Percentiles rank a stretch among this genome's conserved stretches.
Conservation (phyloP, 2,888 invertebrate genomes). For the Caenorhabditis sulstoni region DNA sequence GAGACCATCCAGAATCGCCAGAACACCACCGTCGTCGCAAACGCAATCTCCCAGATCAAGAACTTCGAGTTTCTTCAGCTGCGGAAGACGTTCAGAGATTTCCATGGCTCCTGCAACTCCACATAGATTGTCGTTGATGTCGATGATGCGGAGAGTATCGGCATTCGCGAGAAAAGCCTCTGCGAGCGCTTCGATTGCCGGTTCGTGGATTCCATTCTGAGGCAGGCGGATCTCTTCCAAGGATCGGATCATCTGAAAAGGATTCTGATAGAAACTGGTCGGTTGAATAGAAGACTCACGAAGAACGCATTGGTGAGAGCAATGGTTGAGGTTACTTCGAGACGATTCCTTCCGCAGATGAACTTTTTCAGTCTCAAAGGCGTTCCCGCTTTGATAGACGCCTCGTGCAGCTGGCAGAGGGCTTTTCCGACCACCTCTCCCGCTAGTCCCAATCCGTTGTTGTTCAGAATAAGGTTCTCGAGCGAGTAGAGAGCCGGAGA, state of each 20-base stretch:
- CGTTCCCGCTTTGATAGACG: constrained; percentile 67
- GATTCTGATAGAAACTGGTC: too few species aligned
- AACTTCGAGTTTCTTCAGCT: constrained; percentile 82
- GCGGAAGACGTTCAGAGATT: constrained; percentile 84
- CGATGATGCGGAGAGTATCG: constrained; percentile 85
- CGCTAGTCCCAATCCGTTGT: constrained; percentile 90
- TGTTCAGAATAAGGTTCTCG: constrained; percentile 85
- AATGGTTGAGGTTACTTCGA: constrained; percentile 93
- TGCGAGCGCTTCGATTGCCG: constrained; percentile 89
- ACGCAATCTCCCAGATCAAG: constrained; percentile 83
- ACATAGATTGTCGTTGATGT: constrained; percentile 95
- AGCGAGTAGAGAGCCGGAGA: constrained; percentile 38
- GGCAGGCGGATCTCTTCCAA: constrained; percentile 94
- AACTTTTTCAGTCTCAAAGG: constrained; percentile 86
- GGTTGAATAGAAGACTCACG: too few species aligned
- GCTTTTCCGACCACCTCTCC: constrained; percentile 27
- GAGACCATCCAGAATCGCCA: constrained; percentile 84
- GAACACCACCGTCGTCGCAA: constrained; percentile 84
- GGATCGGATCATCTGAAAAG: constrained; percentile 86
- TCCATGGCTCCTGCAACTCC: constrained; percentile 87
- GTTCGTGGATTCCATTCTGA: constrained; percentile 95
- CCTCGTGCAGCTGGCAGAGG: not conserved
- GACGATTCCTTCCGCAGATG: constrained; percentile 90
- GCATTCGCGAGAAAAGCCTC: constrained; percentile 83
- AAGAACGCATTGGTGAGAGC: constrained; percentile 90